phyloP scores from a whole-genome alignment of 2,113 vertebrate genomes.

The Rhea americana region DNA sequence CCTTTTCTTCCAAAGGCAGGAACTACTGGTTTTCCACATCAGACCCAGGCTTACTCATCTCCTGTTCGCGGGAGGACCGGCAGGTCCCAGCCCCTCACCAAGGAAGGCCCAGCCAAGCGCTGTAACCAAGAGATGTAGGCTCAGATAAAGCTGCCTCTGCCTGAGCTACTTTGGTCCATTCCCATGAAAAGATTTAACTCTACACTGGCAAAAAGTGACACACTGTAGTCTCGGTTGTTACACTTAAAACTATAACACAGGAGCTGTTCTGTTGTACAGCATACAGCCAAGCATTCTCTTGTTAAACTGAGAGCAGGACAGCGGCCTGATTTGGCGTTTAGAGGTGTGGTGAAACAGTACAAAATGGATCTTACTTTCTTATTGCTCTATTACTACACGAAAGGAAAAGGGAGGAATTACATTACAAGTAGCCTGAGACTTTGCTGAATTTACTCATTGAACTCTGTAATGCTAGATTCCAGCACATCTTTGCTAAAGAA shows the following conservation, averaged over 20 bases:
- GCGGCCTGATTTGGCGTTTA: neutral
- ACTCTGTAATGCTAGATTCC: neutral
- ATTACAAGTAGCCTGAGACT: neutral
- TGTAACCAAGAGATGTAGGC: neutral
- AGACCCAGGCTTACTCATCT: neutral
- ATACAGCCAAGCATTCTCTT: neutral
- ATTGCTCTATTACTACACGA: neutral
- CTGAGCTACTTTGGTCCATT: neutral
- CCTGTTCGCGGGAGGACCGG: neutral
- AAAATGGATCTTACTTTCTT: neutral
- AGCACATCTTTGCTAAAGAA: neutral
- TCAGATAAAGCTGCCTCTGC: neutral
- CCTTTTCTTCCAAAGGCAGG: neutral
- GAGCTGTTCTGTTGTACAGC: neutral
- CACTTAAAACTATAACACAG: neutral
- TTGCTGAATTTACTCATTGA: neutral
- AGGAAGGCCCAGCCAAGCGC: neutral
- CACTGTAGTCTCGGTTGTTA: neutral
- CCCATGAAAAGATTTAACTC: neutral
- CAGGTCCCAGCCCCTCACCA: neutral
- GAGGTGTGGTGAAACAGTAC: neutral
- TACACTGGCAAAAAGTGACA: neutral
- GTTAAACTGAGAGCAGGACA: neutral
- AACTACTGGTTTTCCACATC: neutral
- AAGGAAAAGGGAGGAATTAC: neutral